These are phyloP conservation scores for Neopipo cinnamomea DNA, from an alignment of 2,113 vertebrate genomes.

Conservation along the genomic window DNA sequence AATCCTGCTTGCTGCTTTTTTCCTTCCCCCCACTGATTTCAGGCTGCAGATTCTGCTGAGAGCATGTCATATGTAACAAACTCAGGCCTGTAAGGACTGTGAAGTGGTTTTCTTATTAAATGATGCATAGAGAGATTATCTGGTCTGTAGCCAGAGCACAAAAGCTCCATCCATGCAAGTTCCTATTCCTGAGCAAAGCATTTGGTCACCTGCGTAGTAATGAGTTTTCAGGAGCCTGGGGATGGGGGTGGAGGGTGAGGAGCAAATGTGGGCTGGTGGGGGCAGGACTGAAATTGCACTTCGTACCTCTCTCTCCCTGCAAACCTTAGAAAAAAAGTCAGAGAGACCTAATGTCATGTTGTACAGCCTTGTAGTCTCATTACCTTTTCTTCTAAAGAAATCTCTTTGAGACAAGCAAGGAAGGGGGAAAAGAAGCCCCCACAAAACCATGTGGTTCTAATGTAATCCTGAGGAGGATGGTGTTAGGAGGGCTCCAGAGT, in stretches of 20 bases:
- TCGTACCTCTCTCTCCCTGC: background rate
- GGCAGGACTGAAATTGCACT: background rate
- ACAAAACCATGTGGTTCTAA: rapidly evolving
- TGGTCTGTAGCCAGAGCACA: background rate
- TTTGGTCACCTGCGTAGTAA: background rate
- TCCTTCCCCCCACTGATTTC: background rate
- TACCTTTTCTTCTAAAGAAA: background rate
- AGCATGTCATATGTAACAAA: background rate
- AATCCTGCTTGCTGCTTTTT: background rate
- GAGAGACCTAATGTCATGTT: rapidly evolving
- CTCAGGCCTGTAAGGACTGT: constrained; percentile 1
- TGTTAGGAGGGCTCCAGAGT: background rate
- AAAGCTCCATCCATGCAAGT: background rate
- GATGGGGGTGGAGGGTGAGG: background rate
- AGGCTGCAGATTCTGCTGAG: constrained; percentile 5
- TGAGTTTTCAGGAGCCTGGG: background rate
- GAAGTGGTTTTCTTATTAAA: constrained; percentile 56
- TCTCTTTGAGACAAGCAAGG: background rate
- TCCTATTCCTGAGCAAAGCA: background rate
- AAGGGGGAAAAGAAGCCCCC: background rate
- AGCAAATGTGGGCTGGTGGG: background rate
- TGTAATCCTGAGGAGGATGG: rapidly evolving
- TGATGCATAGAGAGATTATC: constrained; percentile 30
- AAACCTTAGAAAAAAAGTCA: background rate
- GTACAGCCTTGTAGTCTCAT: background rate